These are phyloP conservation scores for Melanotaenia maccullochi DNA, from an alignment of 2,797 vertebrate genomes.

Conservation along the genomic window DNA sequence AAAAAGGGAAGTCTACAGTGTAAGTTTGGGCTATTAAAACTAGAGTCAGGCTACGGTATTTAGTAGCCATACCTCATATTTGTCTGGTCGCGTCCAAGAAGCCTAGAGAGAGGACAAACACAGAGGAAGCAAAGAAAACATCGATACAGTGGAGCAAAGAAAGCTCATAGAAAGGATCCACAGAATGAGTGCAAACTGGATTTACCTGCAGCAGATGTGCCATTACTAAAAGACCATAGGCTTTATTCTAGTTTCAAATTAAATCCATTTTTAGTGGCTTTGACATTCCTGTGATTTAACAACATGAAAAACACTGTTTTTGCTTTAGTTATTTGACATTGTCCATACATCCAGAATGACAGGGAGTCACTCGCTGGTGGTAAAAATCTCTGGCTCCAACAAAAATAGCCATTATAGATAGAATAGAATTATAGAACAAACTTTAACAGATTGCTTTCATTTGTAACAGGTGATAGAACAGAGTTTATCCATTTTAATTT, in stretches of 20 bases:
- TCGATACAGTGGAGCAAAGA: slow-evolving; percentile 76
- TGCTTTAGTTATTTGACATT: too few relatives aligned
- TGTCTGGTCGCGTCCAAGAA: slow-evolving; percentile 98
- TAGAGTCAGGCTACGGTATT: slow-evolving; percentile 83
- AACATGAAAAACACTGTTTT: background rate
- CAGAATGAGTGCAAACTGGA: slow-evolving; percentile 17
- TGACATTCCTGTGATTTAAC: background rate
- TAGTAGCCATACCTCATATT: slow-evolving; percentile 95
- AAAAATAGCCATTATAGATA: too few relatives aligned
- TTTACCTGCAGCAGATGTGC: slow-evolving; percentile 21
- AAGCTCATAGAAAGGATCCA: slow-evolving; percentile 51
- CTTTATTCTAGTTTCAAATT: background rate
- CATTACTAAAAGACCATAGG: background rate
- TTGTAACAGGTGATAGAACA: too few relatives aligned
- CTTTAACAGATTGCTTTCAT: too few relatives aligned
- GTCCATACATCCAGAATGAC: too few relatives aligned
- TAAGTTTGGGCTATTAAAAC: slow-evolving; percentile 51
- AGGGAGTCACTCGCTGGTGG: too few relatives aligned
- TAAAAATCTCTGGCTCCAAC: too few relatives aligned
- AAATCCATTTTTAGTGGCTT: background rate
- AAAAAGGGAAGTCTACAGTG: slow-evolving; percentile 48
- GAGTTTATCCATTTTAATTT: too few relatives aligned
- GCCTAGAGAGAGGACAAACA: slow-evolving; percentile 93
- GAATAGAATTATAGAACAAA: too few relatives aligned
- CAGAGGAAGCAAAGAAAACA: slow-evolving; percentile 70